phyloP scores from a whole-genome alignment of 2,888 invertebrate species.

The Eristalis arbustorum region DNA sequence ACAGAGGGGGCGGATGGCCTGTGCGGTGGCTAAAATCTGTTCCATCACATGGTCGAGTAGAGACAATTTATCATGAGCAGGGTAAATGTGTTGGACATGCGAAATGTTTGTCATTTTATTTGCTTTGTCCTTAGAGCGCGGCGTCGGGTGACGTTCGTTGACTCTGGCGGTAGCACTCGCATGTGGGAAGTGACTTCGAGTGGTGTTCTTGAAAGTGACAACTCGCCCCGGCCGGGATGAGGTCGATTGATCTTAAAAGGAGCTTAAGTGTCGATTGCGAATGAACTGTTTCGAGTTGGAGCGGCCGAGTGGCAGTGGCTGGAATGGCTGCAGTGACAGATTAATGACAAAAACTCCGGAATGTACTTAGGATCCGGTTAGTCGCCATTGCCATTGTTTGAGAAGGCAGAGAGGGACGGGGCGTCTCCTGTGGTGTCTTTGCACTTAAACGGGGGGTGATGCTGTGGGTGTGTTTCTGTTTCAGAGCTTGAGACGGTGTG shows the following conservation, averaged over 20 bases:
- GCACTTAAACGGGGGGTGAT: too few species aligned
- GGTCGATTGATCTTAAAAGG: slow-evolving; percentile 52
- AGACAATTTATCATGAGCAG: slow-evolving; percentile 71
- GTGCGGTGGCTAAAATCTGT: slow-evolving; percentile 74
- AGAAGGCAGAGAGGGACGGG: too few species aligned
- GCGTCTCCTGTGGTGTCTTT: too few species aligned
- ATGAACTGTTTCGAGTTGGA: slow-evolving; percentile 4
- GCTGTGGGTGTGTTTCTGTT: too few species aligned
- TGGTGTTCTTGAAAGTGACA: slow-evolving; percentile 53
- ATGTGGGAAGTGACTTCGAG: not conserved
- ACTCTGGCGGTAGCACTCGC: not conserved
- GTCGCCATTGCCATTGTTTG: too few species aligned
- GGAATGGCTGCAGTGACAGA: not conserved
- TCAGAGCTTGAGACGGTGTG: too few species aligned
- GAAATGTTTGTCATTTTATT: slow-evolving; percentile 67
- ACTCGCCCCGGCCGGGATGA: slow-evolving; percentile 35
- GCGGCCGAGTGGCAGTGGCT: not conserved
- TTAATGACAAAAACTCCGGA: not conserved
- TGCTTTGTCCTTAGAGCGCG: slow-evolving; percentile 31
- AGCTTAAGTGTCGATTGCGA: slow-evolving; percentile 16
- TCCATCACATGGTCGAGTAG: slow-evolving; percentile 74
- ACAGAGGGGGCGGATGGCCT: slow-evolving; percentile 4
- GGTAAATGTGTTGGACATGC: slow-evolving; percentile 67
- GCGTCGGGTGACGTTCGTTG: not conserved
- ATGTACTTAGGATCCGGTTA: not conserved